phyloP scores from a whole-genome alignment of 2,113 vertebrate species.

The Ammodytes dubius region DNA sequence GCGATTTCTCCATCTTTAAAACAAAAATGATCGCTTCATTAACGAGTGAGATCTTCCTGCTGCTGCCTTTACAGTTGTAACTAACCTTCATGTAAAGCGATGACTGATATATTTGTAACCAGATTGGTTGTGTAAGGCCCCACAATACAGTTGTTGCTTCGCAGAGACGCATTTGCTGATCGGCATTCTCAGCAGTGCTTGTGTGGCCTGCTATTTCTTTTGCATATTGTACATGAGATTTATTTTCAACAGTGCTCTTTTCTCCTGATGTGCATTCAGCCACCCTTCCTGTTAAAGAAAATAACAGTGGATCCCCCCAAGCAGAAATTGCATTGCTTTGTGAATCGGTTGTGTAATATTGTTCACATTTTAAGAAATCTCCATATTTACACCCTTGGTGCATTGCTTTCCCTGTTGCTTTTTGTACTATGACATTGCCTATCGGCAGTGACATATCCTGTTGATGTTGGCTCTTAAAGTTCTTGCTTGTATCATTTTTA shows the following conservation, averaged over 20 bases:
- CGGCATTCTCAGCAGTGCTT: constrained; percentile 2
- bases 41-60: not conserved
- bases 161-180: constrained; percentile 9
- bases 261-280: constrained; percentile 17
- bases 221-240: constrained; percentile 19
- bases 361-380: constrained; percentile 18
- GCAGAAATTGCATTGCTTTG: not conserved
- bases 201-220: constrained; percentile 33
- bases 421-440: not conserved
- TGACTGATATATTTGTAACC: constrained; percentile 6
- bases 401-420: not conserved
- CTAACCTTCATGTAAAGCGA: constrained; percentile 34
- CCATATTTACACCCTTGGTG: not conserved
- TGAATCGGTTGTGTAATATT: not conserved
- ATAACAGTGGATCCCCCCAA: constrained; percentile 13
- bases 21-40: not conserved
- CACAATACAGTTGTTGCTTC: constrained; percentile 8
- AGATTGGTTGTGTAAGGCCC: constrained; percentile 26
- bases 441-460: not conserved
- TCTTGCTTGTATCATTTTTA: not conserved
- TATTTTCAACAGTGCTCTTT: not conserved
- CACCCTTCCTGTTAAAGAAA: not conserved
- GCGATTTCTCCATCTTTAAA: not conserved
- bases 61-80: not conserved
- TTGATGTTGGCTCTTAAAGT: constrained; percentile 8